Conservation (phyloP, 2,888 invertebrate species). For the Holacanthella duospinosa region DNA sequence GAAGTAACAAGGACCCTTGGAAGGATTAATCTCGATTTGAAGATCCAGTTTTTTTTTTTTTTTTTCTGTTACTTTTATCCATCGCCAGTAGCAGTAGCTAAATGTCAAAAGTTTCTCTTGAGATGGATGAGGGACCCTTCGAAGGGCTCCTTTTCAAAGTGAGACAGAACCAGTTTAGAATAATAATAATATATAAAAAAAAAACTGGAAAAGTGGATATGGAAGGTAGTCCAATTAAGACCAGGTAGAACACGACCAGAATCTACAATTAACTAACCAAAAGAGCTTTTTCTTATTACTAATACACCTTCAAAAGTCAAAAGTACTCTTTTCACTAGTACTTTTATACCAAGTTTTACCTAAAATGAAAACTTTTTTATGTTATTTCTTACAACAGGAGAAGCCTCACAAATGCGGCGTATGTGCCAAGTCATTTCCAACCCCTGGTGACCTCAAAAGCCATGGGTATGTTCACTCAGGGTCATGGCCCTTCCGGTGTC, state of each 20-base stretch:
- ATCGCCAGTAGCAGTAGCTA: not conserved
- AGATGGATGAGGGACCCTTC: not conserved
- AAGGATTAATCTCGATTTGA: conserved; percentile 1
- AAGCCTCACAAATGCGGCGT: conserved; percentile 92
- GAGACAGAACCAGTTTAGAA: not conserved
- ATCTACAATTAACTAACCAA: conserved; percentile 38
- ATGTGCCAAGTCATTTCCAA: conserved; percentile 92
- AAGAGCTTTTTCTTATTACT: not conserved
- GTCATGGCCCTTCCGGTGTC: conserved; percentile 92
- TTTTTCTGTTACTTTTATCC: not conserved
- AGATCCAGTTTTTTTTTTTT: conserved; percentile 3
- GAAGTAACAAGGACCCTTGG: not conserved
- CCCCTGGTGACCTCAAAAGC: conserved; percentile 87
- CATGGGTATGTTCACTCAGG: conserved; percentile 97
- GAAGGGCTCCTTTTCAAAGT: not conserved
- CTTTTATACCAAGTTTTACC: no score
- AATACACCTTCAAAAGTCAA: not conserved
- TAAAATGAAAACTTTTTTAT: no score
- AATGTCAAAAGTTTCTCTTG: not conserved
- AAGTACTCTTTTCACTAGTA: not conserved
- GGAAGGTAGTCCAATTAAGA: conserved; percentile 37
- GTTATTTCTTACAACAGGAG: conserved; percentile 58
- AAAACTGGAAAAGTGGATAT: conserved; percentile 15
- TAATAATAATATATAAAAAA: no score
- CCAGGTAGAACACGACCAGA: conserved; percentile 36